Conservation (phyloP, 1,140 invertebrate species). For the Lanistes nyassanus region DNA sequence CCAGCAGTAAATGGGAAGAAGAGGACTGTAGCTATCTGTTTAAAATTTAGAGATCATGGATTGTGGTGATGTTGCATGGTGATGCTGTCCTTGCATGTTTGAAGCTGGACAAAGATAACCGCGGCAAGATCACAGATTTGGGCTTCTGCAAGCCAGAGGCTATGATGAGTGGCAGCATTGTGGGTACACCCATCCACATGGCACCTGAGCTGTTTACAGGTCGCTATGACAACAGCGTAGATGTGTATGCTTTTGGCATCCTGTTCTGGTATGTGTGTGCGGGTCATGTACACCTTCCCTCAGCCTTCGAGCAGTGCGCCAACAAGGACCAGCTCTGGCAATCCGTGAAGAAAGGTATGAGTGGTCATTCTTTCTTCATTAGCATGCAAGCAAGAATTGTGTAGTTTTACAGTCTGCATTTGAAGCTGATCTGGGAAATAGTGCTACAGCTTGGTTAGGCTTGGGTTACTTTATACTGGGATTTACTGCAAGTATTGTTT, state of each 20-base stretch:
- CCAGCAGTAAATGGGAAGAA: too few species aligned
- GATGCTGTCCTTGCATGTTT: too few species aligned
- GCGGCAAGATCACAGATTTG: conserved; percentile 87
- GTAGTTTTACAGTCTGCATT: conserved; percentile 33
- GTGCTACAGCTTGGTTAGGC: neutral
- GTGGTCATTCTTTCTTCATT: conserved; percentile 7
- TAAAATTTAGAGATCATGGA: too few species aligned
- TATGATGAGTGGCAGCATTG: conserved; percentile 81
- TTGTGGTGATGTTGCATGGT: too few species aligned
- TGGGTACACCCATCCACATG: conserved; percentile 91
- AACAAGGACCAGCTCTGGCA: conserved; percentile 91
- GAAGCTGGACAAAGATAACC: conserved; percentile 77
- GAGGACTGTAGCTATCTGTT: too few species aligned
- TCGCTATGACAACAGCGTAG: conserved; percentile 84
- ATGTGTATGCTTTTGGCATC: conserved; percentile 92
- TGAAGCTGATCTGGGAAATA: conserved; percentile 19
- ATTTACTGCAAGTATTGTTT: neutral
- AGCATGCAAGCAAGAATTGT: neutral
- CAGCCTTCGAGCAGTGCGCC: conserved; percentile 85
- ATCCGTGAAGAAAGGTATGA: conserved; percentile 82
- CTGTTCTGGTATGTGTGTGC: conserved; percentile 92
- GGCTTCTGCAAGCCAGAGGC: conserved; percentile 93
- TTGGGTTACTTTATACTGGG: neutral
- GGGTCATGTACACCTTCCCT: conserved; percentile 82
- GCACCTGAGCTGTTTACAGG: conserved; percentile 86